Conservation (phyloP, 2,888 invertebrate species). For the Dolichopus griseipennis region DNA sequence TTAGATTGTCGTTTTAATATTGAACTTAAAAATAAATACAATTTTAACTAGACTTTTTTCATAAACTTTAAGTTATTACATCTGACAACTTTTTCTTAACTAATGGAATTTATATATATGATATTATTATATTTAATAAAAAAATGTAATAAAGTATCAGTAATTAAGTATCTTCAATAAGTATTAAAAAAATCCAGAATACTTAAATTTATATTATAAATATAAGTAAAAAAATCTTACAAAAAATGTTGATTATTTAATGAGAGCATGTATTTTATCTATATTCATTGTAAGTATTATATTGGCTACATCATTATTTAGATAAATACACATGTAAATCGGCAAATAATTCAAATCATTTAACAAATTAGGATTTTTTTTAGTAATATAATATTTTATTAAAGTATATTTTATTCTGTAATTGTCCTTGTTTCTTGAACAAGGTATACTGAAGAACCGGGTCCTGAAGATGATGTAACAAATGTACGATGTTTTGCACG, state of each 20-base stretch:
- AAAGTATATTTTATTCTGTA: conserved; percentile 31
- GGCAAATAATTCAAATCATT: not conserved
- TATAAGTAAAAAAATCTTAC: not conserved
- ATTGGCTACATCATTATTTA: not conserved
- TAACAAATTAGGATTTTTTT: not conserved
- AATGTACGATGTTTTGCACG: conserved; percentile 98
- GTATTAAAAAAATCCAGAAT: not conserved
- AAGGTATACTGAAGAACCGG: conserved; percentile 84
- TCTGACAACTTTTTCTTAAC: not conserved
- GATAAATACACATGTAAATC: not conserved
- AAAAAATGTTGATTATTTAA: not conserved
- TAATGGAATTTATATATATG: conserved; percentile 1
- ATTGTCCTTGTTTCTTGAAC: conserved; percentile 72
- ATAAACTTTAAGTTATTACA: not conserved
- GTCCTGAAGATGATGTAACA: conserved; percentile 87
- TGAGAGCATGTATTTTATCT: not conserved
- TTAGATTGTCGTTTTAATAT: not conserved
- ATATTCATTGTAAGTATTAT: not conserved
- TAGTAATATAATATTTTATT: not conserved
- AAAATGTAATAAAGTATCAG: not conserved
- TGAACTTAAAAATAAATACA: not conserved
- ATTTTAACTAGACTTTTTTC: not conserved
- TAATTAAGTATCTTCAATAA: not conserved
- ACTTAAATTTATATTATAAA: not conserved
- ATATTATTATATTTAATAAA: not conserved